Evolutionary conservation across 2,888 invertebrate species (phyloP), one percentile per base, ranked within the genome.

Genomic region (Drosophila paranaensis): DNA sequence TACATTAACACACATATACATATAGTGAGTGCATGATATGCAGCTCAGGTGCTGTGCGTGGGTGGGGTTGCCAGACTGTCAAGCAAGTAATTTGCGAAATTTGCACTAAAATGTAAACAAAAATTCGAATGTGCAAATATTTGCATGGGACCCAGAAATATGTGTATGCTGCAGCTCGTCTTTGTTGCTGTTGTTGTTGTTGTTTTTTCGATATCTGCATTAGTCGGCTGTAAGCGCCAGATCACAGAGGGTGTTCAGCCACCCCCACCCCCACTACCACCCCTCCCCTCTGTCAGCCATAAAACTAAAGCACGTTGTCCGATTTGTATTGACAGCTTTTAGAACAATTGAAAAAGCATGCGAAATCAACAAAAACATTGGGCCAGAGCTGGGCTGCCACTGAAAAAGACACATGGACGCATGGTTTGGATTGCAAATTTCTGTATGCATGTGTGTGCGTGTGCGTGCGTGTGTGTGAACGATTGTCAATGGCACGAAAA

Each of bases 51-150:
- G 63, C 45, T 43, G 45, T 20, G 30, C 6, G 43, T 53, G 46
- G 13, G 69, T 50, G 53, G 64, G 51, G 68, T 60, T 69, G 71
- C 60, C 63, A 61, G 71, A 67, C 67, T 53, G 70, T 72, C 39
- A 68, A 70, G 71, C 67, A 66, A 85, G 81, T 81, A 86, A 84
- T 90, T 89, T 81, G 76, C 76, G 61, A 79, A 86, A 89, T 90
- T 82, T 83, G 87, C 74, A 75, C 82, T 81, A 78, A 85, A 90
- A 89, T 90, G 83, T 78, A 83, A 82, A 78, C 90, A 83, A 81
- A 83, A 77, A 80, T 88, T 74, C 70, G 73, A 67, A 79, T 75
- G 66, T 72, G 71, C 77, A 89, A 88, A 82, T 86, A 86, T 86
- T 82, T 90, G 73, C 79, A 81, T 73, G 75, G 76, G 74, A 53